Evolutionary conservation across 2,113 vertebrate genomes (phyloP).

Genomic region (Zootoca vivipara): DNA sequence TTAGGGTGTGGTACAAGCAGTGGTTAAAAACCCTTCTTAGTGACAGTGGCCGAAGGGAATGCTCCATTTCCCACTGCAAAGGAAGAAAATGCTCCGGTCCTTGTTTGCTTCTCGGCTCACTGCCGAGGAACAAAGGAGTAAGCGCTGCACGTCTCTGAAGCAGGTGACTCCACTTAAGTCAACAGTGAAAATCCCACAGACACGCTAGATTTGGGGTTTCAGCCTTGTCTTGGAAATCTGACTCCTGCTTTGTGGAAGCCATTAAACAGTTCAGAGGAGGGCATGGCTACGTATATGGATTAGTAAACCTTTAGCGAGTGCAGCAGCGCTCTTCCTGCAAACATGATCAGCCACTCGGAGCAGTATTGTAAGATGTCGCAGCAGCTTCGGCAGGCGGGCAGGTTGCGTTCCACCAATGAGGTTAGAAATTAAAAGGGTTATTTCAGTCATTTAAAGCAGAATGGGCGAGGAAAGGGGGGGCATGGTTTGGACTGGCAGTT

Average conservation of each 20-base stretch:
- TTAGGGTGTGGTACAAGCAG: constrained; percentile 56
- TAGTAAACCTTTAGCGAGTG: not conserved
- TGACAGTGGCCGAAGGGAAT: not conserved
- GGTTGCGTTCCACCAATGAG: not conserved
- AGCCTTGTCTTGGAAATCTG: not conserved
- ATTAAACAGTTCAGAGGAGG: too few relatives aligned
- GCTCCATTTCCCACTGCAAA: not conserved
- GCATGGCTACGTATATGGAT: not conserved
- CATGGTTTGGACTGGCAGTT: not conserved
- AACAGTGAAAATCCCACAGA: not conserved
- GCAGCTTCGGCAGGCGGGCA: not conserved
- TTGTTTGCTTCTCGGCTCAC: not conserved
- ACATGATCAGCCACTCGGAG: not conserved
- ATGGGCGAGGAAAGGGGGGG: not conserved
- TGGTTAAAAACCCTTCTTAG: not conserved
- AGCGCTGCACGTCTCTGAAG: not conserved
- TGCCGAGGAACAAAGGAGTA: accelerated
- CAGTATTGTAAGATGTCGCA: accelerated
- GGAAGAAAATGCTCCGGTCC: not conserved
- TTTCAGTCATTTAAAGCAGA: constrained; percentile 48
- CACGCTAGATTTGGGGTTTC: not conserved
- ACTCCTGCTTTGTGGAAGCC: not conserved
- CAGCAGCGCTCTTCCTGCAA: not conserved
- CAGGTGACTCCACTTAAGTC: not conserved
- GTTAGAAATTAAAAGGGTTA: constrained; percentile 47